A percentile compares a stretch with the other conserved stretches of the same genome.
Conservation (phyloP, 2,113 vertebrate species). For the Triplophysa dalaica region DNA sequence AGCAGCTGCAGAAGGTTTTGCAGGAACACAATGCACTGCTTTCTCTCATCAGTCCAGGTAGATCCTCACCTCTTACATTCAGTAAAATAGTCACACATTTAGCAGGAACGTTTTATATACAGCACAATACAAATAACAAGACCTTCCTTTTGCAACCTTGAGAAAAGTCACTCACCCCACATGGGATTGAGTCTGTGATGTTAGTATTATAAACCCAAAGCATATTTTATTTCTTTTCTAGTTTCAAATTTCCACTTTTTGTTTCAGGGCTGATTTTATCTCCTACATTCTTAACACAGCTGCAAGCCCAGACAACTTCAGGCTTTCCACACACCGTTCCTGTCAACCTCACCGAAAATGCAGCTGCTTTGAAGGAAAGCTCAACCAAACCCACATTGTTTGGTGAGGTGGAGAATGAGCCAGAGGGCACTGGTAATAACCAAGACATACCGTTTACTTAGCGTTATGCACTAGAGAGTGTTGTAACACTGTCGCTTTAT, state of each 20-base stretch:
- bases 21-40: slow-evolving; percentile 69
- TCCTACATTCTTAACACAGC: slow-evolving; percentile 22
- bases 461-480: neutral
- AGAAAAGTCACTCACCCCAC: too few species aligned
- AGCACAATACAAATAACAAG: too few species aligned
- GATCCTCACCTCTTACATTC: neutral
- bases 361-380: slow-evolving; percentile 3
- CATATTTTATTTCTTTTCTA: neutral
- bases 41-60: slow-evolving; percentile 63
- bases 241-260: neutral
- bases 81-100: too few species aligned
- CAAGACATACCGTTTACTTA: neutral
- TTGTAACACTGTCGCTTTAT: neutral
- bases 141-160: too few species aligned
- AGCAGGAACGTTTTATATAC: too few species aligned
- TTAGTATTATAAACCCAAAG: too few species aligned
- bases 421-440: slow-evolving; percentile 4
- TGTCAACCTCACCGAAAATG: neutral
- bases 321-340: slow-evolving; percentile 1
- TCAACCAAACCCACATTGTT: neutral
- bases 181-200: too few species aligned
- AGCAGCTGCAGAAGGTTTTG: slow-evolving; percentile 67
- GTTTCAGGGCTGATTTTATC: slow-evolving; percentile 47
- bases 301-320: slow-evolving; percentile 9
- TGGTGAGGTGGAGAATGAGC: neutral